Percentiles rank a stretch among this genome's conserved stretches.
These are phyloP conservation scores for Venturia canescens DNA, from an alignment of 1,140 invertebrate genomes.

Conservation along the genomic window DNA sequence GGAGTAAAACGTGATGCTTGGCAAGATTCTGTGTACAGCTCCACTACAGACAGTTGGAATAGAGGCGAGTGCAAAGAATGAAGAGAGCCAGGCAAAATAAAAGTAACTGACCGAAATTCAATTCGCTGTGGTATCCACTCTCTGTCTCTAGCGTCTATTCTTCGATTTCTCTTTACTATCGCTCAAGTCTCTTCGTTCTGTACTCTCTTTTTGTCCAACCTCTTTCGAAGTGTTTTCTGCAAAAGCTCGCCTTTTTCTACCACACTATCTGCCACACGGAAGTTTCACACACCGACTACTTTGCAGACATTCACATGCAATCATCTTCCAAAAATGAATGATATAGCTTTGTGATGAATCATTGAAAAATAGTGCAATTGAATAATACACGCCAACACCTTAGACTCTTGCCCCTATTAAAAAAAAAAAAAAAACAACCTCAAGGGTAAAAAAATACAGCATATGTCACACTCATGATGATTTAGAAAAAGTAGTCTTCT, in stretches of 20 bases:
- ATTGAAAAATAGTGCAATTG: background rate
- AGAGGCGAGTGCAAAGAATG: constrained; percentile 18
- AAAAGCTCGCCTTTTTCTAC: constrained; percentile 7
- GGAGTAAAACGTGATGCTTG: constrained; percentile 35
- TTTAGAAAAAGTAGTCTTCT: no score
- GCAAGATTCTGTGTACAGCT: background rate
- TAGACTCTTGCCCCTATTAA: background rate
- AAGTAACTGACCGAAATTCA: constrained; percentile 45
- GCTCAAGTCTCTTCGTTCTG: background rate
- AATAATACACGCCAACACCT: background rate
- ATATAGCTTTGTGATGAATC: background rate
- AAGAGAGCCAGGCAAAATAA: constrained; percentile 35
- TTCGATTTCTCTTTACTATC: constrained; percentile 39
- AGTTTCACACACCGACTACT: background rate
- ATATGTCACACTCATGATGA: no score
- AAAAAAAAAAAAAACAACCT: no score
- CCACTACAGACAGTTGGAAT: constrained; percentile 16
- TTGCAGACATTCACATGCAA: background rate
- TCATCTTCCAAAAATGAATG: background rate
- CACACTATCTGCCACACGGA: constrained; percentile 19
- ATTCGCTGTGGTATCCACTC: constrained; percentile 39
- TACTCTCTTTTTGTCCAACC: constrained; percentile 14
- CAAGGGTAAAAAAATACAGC: no score
- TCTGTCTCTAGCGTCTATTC: constrained; percentile 21
- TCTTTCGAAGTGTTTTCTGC: constrained; percentile 32